A percentile compares a stretch with the other conserved stretches of the same genome.
Conservation (phyloP, 2,797 vertebrate species). For the Cercopithecus neglectus region DNA sequence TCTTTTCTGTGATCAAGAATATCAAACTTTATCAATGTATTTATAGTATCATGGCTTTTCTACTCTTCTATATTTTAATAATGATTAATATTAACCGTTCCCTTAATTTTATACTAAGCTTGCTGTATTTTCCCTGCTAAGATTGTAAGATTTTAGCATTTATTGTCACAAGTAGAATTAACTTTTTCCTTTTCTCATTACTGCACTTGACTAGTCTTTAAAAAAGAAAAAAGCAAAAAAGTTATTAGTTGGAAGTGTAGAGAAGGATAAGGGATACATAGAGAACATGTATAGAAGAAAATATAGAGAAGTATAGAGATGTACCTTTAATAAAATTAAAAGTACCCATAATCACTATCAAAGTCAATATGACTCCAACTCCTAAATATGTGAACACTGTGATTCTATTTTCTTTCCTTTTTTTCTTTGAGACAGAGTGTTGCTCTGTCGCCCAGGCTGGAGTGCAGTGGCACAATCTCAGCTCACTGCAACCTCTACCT, state of each 20-base stretch:
- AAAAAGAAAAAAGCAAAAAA: not conserved
- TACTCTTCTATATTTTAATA: not conserved
- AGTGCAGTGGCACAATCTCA: too few relatives aligned
- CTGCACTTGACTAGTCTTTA: too few relatives aligned
- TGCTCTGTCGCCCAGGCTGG: too few relatives aligned
- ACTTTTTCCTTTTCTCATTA: not conserved
- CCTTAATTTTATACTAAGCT: not conserved
- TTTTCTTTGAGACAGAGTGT: too few relatives aligned
- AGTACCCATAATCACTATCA: not conserved
- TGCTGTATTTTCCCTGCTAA: not conserved
- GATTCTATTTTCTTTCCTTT: not conserved
- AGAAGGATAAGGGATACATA: not conserved
- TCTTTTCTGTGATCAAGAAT: not conserved
- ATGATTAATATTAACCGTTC: not conserved
- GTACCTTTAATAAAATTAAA: not conserved
- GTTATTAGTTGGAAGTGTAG: not conserved
- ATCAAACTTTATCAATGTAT: not conserved
- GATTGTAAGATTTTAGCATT: not conserved
- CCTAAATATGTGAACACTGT: not conserved
- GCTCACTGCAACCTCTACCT: too few relatives aligned
- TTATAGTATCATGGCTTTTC: not conserved
- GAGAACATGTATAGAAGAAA: not conserved
- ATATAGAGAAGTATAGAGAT: not conserved
- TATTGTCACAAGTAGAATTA: not conserved
- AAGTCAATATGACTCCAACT: not conserved